Conservation (phyloP, 2,113 vertebrate species). For the Stigmatopora nigra region DNA sequence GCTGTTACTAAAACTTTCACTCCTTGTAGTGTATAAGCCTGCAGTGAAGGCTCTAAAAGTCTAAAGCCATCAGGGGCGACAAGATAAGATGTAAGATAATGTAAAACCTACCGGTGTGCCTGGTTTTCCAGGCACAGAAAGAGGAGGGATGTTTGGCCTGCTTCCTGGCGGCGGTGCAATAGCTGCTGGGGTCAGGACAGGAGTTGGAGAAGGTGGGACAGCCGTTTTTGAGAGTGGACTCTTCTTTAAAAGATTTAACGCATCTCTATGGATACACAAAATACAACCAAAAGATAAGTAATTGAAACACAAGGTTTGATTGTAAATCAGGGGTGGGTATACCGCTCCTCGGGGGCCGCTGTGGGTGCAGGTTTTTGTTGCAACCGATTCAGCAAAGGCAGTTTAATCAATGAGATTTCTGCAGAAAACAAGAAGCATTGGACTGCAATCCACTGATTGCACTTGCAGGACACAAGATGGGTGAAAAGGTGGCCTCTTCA, state of each 20-base stretch:
- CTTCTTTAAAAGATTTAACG: constrained; percentile 77
- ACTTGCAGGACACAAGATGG: too few relatives aligned
- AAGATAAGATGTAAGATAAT: not conserved
- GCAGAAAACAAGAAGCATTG: too few relatives aligned
- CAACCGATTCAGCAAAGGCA: too few relatives aligned
- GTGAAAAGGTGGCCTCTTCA: too few relatives aligned
- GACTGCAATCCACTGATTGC: too few relatives aligned
- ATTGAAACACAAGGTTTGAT: not conserved
- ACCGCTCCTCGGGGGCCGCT: too few relatives aligned
- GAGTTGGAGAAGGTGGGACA: constrained; percentile 17
- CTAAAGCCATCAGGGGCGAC: too few relatives aligned
- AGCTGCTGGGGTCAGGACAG: constrained; percentile 23
- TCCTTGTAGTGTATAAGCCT: too few relatives aligned
- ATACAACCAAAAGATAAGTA: not conserved
- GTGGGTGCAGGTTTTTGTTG: too few relatives aligned
- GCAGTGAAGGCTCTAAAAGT: too few relatives aligned
- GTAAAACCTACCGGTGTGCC: constrained; percentile 69
- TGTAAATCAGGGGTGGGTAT: not conserved
- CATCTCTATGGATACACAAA: constrained; percentile 73
- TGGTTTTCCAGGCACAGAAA: constrained; percentile 80
- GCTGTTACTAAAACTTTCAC: too few relatives aligned
- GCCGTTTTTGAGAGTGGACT: constrained; percentile 46
- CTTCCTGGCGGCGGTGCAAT: constrained; percentile 56
- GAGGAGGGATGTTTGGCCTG: constrained; percentile 74
- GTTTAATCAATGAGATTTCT: too few relatives aligned